These are phyloP conservation scores for Dasypolia templi DNA, from an alignment of 2,888 invertebrate species.

Conservation along the genomic window DNA sequence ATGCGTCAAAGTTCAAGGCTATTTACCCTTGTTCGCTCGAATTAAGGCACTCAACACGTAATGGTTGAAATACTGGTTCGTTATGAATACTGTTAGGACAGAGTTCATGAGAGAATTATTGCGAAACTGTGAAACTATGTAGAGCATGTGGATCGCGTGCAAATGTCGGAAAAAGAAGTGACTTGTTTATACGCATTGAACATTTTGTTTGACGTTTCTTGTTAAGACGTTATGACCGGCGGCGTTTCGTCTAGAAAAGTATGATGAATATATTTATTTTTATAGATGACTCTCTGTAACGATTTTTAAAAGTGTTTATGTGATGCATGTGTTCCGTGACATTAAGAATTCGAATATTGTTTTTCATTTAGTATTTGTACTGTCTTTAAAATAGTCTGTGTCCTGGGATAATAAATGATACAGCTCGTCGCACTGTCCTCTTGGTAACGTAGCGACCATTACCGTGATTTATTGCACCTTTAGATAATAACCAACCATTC, in stretches of 20 bases:
- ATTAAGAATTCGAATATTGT: conserved; percentile 12
- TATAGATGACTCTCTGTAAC: conserved; percentile 61
- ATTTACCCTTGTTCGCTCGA: conserved; percentile 55
- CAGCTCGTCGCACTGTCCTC: conserved; percentile 15
- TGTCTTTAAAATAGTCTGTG: conserved; percentile 30
- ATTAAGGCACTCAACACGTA: conserved; percentile 57
- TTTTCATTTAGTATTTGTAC: conserved; percentile 31
- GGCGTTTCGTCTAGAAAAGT: conserved; percentile 72
- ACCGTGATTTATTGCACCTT: conserved; percentile 28
- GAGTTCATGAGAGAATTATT: conserved; percentile 56
- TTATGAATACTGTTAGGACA: conserved; percentile 51
- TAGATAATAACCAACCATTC: neutral
- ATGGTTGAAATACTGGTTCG: conserved; percentile 46
- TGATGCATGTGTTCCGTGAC: conserved; percentile 4
- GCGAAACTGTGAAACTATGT: conserved; percentile 61
- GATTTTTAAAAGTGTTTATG: conserved; percentile 42
- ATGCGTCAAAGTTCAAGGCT: conserved; percentile 68
- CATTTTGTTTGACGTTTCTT: conserved; percentile 67
- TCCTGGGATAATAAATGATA: conserved; percentile 21
- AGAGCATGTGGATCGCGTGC: conserved; percentile 72
- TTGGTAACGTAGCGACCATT: conserved; percentile 12
- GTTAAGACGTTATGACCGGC: conserved; percentile 62
- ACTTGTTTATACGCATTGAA: conserved; percentile 69
- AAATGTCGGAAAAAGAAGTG: conserved; percentile 75
- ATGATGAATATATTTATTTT: conserved; percentile 66